Evolutionary conservation across 1,140 invertebrate species (phyloP).

Genomic region (Leptinotarsa undecemlineata): DNA sequence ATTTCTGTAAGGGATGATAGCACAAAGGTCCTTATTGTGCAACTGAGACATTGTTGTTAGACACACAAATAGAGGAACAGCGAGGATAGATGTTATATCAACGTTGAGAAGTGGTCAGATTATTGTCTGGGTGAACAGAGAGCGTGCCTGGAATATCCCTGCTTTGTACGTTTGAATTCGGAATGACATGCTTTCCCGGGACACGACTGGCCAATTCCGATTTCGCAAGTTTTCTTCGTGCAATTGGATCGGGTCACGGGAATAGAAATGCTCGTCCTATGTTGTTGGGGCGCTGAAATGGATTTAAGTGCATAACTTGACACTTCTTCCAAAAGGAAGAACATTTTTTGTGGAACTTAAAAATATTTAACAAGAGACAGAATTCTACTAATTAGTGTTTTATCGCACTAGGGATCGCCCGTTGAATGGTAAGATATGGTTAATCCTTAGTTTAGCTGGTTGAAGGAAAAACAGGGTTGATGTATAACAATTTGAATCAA

Average conservation of each 20-base stretch:
- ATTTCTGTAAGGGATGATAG: not conserved
- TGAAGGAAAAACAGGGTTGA: too few relatives aligned
- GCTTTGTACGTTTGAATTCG: slow-evolving; percentile 9
- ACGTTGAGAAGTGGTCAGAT: slow-evolving; percentile 17
- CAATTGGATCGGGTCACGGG: not conserved
- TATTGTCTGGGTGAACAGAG: slow-evolving; percentile 8
- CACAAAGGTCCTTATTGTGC: slow-evolving; percentile 13
- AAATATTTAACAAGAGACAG: too few relatives aligned
- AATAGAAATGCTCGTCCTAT: not conserved
- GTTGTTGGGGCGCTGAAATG: not conserved
- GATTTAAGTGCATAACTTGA: too few relatives aligned
- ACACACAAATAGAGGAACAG: slow-evolving; percentile 4
- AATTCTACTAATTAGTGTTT: too few relatives aligned
- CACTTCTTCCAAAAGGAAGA: too few relatives aligned
- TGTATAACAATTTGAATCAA: too few relatives aligned
- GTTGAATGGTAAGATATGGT: too few relatives aligned
- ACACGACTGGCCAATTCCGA: not conserved
- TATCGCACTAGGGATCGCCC: too few relatives aligned
- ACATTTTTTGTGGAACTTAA: too few relatives aligned
- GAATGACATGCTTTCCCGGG: not conserved
- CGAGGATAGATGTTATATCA: slow-evolving; percentile 15
- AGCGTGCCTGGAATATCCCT: slow-evolving; percentile 5
- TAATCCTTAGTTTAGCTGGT: too few relatives aligned
- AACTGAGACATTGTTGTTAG: slow-evolving; percentile 12
- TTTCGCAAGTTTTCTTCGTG: not conserved